Evolutionary conservation across 64 coral and sea anemone species (phyloP).

Genomic region (Exaiptasia diaphana): DNA sequence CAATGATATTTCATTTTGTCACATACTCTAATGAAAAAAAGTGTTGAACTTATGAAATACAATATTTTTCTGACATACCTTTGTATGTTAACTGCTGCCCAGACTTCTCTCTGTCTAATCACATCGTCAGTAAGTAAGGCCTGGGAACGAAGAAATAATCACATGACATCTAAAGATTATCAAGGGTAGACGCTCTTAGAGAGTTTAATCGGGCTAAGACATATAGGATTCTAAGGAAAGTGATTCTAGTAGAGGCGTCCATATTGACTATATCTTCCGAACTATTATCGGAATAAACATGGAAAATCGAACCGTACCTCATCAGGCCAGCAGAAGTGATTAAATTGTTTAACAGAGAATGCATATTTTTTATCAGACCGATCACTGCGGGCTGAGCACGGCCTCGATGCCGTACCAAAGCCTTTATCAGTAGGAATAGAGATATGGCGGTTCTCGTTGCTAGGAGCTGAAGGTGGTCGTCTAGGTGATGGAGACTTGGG

Average conservation of each 20-base stretch:
- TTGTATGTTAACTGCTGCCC: conserved; percentile 98
- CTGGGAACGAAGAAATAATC: conserved; percentile 28
- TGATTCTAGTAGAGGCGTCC: no score
- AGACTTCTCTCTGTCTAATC: conserved; percentile 85
- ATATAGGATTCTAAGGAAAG: no score
- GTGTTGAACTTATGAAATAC: no score
- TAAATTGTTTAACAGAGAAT: conserved; percentile 64
- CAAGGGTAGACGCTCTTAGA: no score
- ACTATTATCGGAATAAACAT: not conserved
- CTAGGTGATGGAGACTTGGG: conserved; percentile 12
- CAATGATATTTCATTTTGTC: no score
- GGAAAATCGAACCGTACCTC: conserved; percentile 36
- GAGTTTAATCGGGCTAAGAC: no score
- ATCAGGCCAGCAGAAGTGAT: conserved; percentile 67
- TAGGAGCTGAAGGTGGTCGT: not conserved
- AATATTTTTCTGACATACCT: no score
- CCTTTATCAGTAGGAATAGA: conserved; percentile 23
- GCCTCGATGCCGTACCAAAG: conserved; percentile 39
- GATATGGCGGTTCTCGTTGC: not conserved
- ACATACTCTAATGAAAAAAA: no score
- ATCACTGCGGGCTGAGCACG: conserved; percentile 52
- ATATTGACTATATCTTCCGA: no score
- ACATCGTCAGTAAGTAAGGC: conserved; percentile 75
- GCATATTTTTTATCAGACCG: conserved; percentile 15
- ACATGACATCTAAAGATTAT: no score